Base-by-base conservation (phyloP, 2,113 vertebrate species). In the Oncorhynchus mykiss region DNA sequence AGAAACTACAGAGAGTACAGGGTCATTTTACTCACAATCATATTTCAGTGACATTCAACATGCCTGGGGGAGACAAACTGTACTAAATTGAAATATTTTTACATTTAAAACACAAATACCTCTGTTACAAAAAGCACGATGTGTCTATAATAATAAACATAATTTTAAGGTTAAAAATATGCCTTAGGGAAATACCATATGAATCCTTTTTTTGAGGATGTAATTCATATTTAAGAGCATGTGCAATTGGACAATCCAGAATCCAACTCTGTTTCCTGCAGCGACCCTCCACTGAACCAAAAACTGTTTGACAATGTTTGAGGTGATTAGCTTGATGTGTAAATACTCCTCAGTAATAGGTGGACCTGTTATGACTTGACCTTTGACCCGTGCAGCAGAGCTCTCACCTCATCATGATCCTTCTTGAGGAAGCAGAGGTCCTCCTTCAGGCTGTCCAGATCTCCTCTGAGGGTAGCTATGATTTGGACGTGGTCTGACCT, bases 351-450 rank as follows among this genome's bases (percentile, higher is more conserved):
- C 11, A 51, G 49, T 51, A 16, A 51, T 51, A 51, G 31, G 39
- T 59, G 18, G 77, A 45, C 66, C 27, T 16, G 39, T 39, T 39
- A 9, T 27, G 4, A 20, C 27, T 27, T 25, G 64, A 39, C 13
- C 0, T 34, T 29, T 67, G 74, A 67, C 62, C 76, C 27, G 73
- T 70, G 0, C 5, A 13, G 22, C 18, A 39, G 39, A 4, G 16
- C 8, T 72, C 91, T 92, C 84, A 96, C 96, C 94, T 98, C 96
- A 0, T 95, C 94, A 0, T 97, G 96, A 79, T 93, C 96, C 90
- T 95, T 98, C 91, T 95, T 96, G 78, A 98, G 93, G 77, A 94
- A 92, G 24, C 94, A 93, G 29, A 98, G 88, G 83, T 97, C 96
- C 87, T 97, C 94, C 87, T 93, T 94, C 59, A 98, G 93, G 70